A percentile compares a stretch with the other conserved stretches of the same genome.
These are phyloP conservation scores for Drosophila nigromelanica DNA, from an alignment of 1,140 invertebrate genomes.

Conservation along the genomic window DNA sequence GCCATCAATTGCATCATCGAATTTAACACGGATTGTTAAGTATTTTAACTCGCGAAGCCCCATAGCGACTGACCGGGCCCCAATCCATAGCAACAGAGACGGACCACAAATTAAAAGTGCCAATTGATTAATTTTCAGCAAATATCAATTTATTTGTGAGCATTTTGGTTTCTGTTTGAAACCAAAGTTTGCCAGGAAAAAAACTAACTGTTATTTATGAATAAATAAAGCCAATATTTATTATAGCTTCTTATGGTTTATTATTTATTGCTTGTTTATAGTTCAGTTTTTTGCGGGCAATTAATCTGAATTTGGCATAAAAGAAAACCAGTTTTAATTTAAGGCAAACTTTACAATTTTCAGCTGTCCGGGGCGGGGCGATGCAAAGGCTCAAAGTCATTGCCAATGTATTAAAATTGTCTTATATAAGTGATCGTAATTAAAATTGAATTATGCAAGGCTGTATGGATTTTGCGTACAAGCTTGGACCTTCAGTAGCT, in stretches of 20 bases:
- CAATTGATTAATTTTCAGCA: constrained; percentile 60
- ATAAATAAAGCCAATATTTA: constrained; percentile 15
- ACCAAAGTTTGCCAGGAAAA: background rate
- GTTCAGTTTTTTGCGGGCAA: constrained; percentile 24
- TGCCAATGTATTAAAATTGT: constrained; percentile 12
- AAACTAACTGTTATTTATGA: constrained; percentile 11
- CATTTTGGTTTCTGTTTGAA: constrained; percentile 13
- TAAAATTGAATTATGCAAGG: constrained; percentile 12
- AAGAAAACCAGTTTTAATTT: constrained; percentile 18
- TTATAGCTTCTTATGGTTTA: constrained; percentile 3
- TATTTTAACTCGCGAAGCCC: constrained; percentile 9
- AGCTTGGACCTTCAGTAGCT: background rate
- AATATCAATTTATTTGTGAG: constrained; percentile 41
- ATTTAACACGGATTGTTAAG: constrained; percentile 60
- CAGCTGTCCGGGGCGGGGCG: background rate
- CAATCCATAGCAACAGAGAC: constrained; percentile 13
- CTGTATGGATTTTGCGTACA: background rate
- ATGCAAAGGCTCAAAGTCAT: constrained; percentile 6
- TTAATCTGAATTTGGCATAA: constrained; percentile 24
- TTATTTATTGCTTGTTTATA: constrained; percentile 33
- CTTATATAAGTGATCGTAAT: background rate
- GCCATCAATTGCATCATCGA: constrained; percentile 42
- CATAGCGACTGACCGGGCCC: constrained; percentile 33
- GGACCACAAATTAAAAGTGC: constrained; percentile 59
- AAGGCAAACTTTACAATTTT: background rate